phyloP scores from a whole-genome alignment of 2,888 invertebrate species.

The Parthenolecanium corni region DNA sequence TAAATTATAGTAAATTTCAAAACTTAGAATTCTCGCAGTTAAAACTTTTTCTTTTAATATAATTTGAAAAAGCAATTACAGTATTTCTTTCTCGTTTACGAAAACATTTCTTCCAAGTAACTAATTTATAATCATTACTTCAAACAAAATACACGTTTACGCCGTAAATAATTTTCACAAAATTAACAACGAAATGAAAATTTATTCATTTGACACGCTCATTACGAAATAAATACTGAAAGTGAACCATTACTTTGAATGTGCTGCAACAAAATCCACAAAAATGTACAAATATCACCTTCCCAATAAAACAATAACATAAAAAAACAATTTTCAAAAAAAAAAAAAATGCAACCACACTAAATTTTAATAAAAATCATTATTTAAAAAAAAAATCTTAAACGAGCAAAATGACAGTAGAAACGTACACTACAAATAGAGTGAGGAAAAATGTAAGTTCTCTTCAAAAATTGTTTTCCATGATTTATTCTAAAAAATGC shows the following conservation, averaged over 20 bases:
- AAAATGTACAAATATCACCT: conserved; percentile 4
- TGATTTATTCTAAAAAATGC: too few relatives aligned
- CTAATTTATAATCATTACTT: too few relatives aligned
- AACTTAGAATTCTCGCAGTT: neutral
- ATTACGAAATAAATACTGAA: conserved; percentile 18
- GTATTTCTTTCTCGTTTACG: neutral
- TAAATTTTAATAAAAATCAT: too few relatives aligned
- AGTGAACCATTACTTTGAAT: neutral
- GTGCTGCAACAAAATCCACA: conserved; percentile 1
- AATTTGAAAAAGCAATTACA: neutral
- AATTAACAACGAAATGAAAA: conserved; percentile 7
- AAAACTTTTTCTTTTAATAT: neutral
- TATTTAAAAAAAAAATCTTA: too few relatives aligned
- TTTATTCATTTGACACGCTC: neutral
- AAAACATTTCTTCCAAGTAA: too few relatives aligned
- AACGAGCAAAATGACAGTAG: too few relatives aligned
- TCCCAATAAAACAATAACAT: neutral
- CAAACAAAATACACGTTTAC: too few relatives aligned
- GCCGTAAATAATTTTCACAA: neutral
- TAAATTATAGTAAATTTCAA: too few relatives aligned
- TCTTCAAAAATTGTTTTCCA: too few relatives aligned
- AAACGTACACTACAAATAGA: too few relatives aligned
- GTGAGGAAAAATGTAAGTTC: too few relatives aligned
- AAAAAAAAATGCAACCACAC: neutral
- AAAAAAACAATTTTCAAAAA: neutral